phyloP scores from a whole-genome alignment of 2,888 invertebrate species.

The Drosophila anomelani region DNA sequence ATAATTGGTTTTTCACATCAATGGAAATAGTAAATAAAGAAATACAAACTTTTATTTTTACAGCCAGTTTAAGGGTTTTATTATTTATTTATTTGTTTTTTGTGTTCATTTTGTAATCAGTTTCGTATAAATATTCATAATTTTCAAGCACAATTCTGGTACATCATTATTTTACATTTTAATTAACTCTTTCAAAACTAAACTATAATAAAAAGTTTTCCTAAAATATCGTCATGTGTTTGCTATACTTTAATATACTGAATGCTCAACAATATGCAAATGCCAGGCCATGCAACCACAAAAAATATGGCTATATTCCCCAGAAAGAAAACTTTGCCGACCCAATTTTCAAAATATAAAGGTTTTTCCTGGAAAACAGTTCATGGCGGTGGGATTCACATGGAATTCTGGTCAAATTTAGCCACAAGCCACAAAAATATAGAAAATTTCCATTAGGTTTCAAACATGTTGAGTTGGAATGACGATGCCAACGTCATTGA shows the following conservation, averaged over 20 bases:
- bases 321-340: conserved; percentile 5
- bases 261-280: neutral
- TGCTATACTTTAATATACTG: neutral
- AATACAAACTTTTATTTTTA: no score
- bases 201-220: neutral
- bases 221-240: neutral
- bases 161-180: neutral
- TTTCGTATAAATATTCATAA: no score
- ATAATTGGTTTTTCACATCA: conserved; percentile 23
- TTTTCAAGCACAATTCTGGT: neutral
- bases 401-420: conserved; percentile 11
- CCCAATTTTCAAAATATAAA: conserved; percentile 3
- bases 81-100: neutral
- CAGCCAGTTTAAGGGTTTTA: no score
- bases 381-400: neutral
- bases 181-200: neutral
- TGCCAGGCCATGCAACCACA: conserved; percentile 5
- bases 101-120: neutral
- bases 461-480: conserved; percentile 16
- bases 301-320: conserved; percentile 6
- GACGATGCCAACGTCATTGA: conserved; percentile 49
- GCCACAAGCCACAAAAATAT: conserved; percentile 7
- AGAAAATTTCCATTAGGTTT: conserved; percentile 24
- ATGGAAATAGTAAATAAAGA: neutral
- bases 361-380: conserved; percentile 1